Evolutionary conservation across 2,113 vertebrate species (phyloP).

Genomic region (Platysternon megacephalum): DNA sequence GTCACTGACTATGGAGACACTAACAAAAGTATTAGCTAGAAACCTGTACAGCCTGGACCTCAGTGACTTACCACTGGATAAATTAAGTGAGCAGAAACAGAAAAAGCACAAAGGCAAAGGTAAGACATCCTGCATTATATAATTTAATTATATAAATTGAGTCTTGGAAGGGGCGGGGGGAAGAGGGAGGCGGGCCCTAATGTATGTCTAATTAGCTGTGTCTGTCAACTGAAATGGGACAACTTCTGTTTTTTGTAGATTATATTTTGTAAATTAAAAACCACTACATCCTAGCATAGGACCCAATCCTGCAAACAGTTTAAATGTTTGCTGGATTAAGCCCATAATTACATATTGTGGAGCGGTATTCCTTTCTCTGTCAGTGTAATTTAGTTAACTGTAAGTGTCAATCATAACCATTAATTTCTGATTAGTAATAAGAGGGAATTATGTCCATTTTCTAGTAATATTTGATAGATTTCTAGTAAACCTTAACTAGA

Average conservation of each 20-base stretch:
- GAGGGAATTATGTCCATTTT: neutral
- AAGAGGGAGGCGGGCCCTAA: neutral
- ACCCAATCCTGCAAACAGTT: neutral
- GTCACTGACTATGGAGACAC: constrained; percentile 98
- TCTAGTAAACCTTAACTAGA: neutral
- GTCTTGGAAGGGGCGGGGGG: neutral
- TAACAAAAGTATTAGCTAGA: constrained; percentile 98
- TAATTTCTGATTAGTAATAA: neutral
- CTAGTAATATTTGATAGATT: neutral
- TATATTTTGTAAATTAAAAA: neutral
- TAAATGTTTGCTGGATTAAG: neutral
- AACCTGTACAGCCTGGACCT: constrained; percentile 97
- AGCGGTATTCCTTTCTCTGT: neutral
- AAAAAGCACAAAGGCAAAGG: constrained; percentile 99
- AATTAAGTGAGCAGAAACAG: constrained; percentile 98
- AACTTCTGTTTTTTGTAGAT: neutral
- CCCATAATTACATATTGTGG: neutral
- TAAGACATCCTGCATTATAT: constrained; percentile 64
- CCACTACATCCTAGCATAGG: fast-evolving
- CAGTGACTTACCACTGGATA: constrained; percentile 95
- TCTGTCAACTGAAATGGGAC: neutral
- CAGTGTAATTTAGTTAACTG: neutral
- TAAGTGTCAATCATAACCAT: neutral
- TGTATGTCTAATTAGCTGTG: neutral
- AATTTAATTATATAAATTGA: neutral